A percentile compares a stretch with the other conserved stretches of the same genome.
Evolutionary conservation across 2,797 vertebrate species (phyloP).

Genomic region (Rhodeus uyekii): DNA sequence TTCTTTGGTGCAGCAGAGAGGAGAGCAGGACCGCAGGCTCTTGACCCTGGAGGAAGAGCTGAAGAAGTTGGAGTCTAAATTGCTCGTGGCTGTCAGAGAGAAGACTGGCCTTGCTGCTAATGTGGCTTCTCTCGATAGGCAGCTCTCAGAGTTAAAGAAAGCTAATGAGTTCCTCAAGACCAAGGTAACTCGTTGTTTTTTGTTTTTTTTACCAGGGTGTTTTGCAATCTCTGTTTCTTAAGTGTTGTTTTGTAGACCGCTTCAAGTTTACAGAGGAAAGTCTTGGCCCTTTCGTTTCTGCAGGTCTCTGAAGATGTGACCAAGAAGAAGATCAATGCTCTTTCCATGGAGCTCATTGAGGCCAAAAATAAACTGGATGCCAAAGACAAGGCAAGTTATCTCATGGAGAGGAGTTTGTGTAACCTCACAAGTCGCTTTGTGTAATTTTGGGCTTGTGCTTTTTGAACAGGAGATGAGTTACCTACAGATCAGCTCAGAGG

Average conservation of each 20-base stretch:
- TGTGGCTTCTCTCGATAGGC: conserved; percentile 85
- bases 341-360: conserved; percentile 89
- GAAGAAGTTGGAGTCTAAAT: conserved; percentile 84
- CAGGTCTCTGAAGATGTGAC: conserved; percentile 88
- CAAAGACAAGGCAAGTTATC: conserved; percentile 81
- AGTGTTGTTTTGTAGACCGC: neutral
- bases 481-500: conserved; percentile 75
- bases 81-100: conserved; percentile 83
- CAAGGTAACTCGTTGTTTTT: conserved; percentile 78
- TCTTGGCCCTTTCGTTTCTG: neutral
- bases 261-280: neutral
- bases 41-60: conserved; percentile 84
- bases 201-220: neutral
- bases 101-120: conserved; percentile 84
- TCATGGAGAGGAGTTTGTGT: neutral
- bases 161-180: conserved; percentile 90
- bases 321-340: conserved; percentile 87
- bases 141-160: conserved; percentile 84
- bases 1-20: conserved; percentile 84
- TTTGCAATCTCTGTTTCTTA: neutral
- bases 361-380: conserved; percentile 83
- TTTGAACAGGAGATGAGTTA: conserved; percentile 73
- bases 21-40: conserved; percentile 83
- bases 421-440: neutral
- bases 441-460: neutral